phyloP scores from a whole-genome alignment of 2,797 vertebrate genomes.

The Coluber constrictor region DNA sequence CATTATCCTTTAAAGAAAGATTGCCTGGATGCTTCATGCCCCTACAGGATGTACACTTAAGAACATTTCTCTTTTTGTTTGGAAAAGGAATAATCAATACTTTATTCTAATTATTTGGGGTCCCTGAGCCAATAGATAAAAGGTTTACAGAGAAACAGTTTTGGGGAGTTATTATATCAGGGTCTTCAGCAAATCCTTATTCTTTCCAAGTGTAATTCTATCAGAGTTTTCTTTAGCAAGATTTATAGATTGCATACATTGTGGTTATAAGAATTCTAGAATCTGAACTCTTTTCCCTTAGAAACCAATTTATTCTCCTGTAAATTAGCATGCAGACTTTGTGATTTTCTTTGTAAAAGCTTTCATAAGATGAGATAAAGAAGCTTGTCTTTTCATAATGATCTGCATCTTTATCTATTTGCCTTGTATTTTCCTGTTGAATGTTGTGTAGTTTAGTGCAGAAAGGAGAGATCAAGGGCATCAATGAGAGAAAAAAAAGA shows the following conservation, averaged over 20 bases:
- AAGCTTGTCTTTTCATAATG: background rate
- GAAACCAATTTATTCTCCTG: background rate
- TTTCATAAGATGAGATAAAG: background rate
- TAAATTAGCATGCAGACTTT: background rate
- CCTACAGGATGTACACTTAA: background rate
- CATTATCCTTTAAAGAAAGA: background rate
- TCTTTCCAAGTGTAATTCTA: background rate
- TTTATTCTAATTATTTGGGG: background rate
- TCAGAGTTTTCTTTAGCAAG: background rate
- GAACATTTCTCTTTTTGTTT: background rate
- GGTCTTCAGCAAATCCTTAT: background rate
- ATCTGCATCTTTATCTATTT: background rate
- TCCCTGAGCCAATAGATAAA: background rate
- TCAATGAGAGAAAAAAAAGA: background rate
- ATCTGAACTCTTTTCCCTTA: background rate
- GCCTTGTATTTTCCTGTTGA: background rate
- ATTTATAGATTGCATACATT: background rate
- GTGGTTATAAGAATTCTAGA: background rate
- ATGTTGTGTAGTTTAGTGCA: background rate
- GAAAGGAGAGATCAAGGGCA: background rate
- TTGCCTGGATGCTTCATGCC: background rate
- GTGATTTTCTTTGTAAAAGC: background rate
- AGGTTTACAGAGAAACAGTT: background rate
- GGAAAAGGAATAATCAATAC: background rate
- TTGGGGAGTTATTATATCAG: background rate